phyloP scores from a whole-genome alignment of 2,113 vertebrate species.

The Chloroceryle aenea region DNA sequence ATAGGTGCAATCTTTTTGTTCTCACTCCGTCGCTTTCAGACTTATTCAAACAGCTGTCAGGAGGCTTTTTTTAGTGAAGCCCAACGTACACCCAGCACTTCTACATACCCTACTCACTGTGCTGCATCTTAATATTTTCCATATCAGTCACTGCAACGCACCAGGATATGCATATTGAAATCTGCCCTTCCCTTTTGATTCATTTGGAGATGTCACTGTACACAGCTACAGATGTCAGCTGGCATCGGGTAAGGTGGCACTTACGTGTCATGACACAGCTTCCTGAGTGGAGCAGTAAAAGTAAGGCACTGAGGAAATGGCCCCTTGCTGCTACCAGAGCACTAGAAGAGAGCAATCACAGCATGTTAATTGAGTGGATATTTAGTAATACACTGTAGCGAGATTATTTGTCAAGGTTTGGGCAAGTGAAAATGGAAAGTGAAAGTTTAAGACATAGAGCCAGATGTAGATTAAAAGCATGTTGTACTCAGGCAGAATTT shows the following conservation, averaged over 20 bases:
- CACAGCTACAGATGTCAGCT: neutral
- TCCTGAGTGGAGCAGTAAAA: neutral
- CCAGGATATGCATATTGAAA: neutral
- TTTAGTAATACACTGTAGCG: neutral
- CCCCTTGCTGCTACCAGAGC: neutral
- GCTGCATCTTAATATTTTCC: neutral
- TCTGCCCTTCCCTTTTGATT: constrained; percentile 47
- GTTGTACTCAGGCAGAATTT: neutral
- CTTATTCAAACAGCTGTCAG: neutral
- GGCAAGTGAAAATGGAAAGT: neutral
- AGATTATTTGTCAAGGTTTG: neutral
- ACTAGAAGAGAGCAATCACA: neutral
- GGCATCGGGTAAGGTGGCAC: neutral
- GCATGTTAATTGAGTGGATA: neutral
- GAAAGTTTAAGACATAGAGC: neutral
- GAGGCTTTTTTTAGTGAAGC: neutral
- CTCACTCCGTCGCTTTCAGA: neutral
- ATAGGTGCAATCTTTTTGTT: neutral
- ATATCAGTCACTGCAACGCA: neutral
- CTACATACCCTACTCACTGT: neutral
- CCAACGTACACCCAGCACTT: neutral
- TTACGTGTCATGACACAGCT: neutral
- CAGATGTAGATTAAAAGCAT: neutral
- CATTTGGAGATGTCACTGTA: neutral
- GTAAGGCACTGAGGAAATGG: neutral